Base-by-base conservation (phyloP, 2,113 vertebrate species). In the Pelecanoides urinatrix region DNA sequence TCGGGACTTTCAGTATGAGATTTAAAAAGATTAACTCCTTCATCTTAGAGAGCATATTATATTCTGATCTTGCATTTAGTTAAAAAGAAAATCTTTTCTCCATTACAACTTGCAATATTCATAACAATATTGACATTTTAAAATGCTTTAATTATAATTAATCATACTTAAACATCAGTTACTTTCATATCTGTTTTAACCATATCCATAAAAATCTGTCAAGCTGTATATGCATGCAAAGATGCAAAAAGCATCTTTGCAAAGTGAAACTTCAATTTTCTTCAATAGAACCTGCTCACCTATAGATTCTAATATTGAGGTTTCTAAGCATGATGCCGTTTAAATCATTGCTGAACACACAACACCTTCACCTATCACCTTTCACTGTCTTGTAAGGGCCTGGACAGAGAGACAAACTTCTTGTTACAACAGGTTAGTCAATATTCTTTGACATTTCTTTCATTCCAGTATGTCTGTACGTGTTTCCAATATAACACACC, bases 21-120 rank as follows among this genome's bases (percentile, higher is more conserved):
- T 88, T 95, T 91, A 13, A 94, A 96, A 86, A 94, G 14, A 66
- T 80, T 87, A 82, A 78, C 44, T 78, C 56, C 25, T 78, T 47
- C 74, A 22, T 70, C 47, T 95, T 68, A 91, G 77, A 55, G 2
- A 73, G 7, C 0, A 1, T 59, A 36, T 90, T 92, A 84, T 30
- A 38, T 80, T 47, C 30, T 87, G 50, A 95, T 58, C 36, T 84
- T 79, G 36, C n/a, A 38, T 40, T 47, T 30, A 88, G 50, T 89
- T 74, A 68, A 78, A 85, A 80, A 52, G 21, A 11, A 86, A 47
- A 79, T 67, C 3, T 15, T 68, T 78, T 80, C 38, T 91, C 45
- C 42, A 47, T 88, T 86, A 67, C 59, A 82, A 27, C 40, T 58
- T 75, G 26, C 27, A 80, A 29, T 73, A 77, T 62, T 77, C 29